Conservation (phyloP, 2,113 vertebrate genomes). For the Nyctereutes procyonoides region DNA sequence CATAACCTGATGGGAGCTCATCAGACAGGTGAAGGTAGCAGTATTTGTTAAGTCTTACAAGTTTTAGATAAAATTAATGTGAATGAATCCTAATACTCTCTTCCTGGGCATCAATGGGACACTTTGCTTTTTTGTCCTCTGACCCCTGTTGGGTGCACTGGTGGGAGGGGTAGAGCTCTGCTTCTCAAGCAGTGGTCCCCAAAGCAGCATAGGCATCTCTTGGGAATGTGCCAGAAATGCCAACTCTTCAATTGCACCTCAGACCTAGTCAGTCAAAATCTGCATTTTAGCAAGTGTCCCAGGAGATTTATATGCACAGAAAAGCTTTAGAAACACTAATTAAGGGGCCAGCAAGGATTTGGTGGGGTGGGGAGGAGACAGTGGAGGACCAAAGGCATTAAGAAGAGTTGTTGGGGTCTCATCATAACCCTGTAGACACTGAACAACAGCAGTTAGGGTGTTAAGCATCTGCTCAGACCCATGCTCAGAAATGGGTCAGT, state of each 20-base stretch:
- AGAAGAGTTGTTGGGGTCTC: not conserved
- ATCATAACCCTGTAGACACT: not conserved
- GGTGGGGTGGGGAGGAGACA: fast-evolving
- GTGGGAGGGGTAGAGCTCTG: not conserved
- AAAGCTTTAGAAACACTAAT: not conserved
- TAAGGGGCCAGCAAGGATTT: too few relatives aligned
- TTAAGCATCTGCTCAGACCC: not conserved
- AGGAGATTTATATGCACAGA: too few relatives aligned
- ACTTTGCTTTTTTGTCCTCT: not conserved
- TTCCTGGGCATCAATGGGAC: not conserved
- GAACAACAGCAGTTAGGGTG: not conserved
- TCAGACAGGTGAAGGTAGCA: not conserved
- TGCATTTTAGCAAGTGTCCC: not conserved
- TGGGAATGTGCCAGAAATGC: not conserved
- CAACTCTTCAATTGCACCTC: not conserved
- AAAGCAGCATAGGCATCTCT: not conserved
- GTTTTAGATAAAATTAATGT: not conserved
- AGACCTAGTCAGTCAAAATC: not conserved
- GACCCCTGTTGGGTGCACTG: too few relatives aligned
- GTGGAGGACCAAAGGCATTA: too few relatives aligned
- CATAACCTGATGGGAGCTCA: not conserved
- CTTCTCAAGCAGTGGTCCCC: not conserved
- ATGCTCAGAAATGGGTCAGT: not conserved
- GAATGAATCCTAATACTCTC: not conserved
- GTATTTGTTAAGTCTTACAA: constrained; percentile 9